Percentiles rank a stretch among this genome's conserved stretches.
phyloP scores from a whole-genome alignment of 64 coral and sea anemone genomes.

The Acropora yongei region DNA sequence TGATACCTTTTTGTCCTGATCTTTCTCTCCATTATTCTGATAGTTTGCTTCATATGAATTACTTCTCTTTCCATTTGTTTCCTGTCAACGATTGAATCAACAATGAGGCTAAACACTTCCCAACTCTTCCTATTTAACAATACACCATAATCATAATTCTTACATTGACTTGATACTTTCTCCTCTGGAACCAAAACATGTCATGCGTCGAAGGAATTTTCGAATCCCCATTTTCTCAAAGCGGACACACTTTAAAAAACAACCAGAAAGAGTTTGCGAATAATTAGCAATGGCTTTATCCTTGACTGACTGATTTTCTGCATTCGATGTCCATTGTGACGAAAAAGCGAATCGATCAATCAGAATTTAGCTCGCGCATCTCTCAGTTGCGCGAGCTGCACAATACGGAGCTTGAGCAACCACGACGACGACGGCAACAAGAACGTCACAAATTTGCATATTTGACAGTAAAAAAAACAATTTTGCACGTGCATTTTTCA shows the following conservation, averaged over 20 bases:
- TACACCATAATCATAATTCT: not conserved
- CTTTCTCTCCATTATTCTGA: conserved; percentile 1
- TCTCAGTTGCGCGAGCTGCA: not conserved
- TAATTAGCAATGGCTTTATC: not conserved
- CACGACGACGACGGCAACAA: too few species aligned
- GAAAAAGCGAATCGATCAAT: not conserved
- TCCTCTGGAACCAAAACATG: not conserved
- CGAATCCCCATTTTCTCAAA: conserved; percentile 1
- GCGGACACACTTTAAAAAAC: not conserved
- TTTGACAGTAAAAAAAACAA: too few species aligned
- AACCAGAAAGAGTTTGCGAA: too few species aligned
- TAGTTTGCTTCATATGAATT: not conserved
- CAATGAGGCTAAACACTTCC: too few species aligned
- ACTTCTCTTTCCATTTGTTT: conserved; percentile 23
- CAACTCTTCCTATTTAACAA: not conserved
- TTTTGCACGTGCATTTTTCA: too few species aligned
- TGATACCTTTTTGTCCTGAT: conserved; percentile 5
- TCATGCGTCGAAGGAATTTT: not conserved
- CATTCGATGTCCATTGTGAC: conserved; percentile 3
- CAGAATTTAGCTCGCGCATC: not conserved
- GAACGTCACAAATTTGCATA: too few species aligned
- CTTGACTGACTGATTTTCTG: not conserved
- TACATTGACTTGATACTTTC: not conserved
- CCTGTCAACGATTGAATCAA: not conserved
- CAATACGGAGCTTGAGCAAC: too few species aligned